phyloP scores from a whole-genome alignment of 1,140 invertebrate species.

The Marisa cornuarietis region DNA sequence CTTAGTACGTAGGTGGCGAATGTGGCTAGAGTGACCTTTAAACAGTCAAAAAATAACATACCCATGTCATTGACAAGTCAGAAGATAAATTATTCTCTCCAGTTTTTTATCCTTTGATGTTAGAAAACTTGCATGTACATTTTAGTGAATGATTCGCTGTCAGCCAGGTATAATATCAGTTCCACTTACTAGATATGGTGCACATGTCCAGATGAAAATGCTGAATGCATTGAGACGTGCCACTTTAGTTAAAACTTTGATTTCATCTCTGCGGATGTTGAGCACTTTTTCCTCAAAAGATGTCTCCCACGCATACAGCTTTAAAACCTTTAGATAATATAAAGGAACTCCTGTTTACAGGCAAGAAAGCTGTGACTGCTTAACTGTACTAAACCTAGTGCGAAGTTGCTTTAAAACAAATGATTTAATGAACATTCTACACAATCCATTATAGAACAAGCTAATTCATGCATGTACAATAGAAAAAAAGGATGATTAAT shows the following conservation, averaged over 20 bases:
- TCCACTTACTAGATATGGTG: constrained; percentile 79
- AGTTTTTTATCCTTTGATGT: neutral
- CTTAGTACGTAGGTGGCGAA: constrained; percentile 27
- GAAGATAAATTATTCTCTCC: neutral
- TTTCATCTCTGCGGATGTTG: constrained; percentile 60
- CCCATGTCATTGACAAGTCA: too few species aligned
- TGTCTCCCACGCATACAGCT: constrained; percentile 57
- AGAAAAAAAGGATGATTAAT: too few species aligned
- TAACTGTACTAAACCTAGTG: neutral
- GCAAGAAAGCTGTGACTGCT: neutral
- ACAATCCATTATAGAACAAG: neutral
- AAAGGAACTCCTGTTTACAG: neutral
- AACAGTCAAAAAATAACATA: too few species aligned
- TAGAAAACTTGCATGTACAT: neutral
- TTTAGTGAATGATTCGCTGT: neutral
- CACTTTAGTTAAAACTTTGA: constrained; percentile 62
- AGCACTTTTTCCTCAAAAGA: constrained; percentile 64
- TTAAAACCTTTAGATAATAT: constrained; percentile 42
- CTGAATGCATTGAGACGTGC: constrained; percentile 72
- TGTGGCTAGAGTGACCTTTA: constrained; percentile 32
- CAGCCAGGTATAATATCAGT: neutral
- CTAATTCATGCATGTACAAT: too few species aligned
- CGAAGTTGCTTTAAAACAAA: neutral
- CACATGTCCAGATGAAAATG: constrained; percentile 94
- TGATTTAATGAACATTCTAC: too few species aligned